phyloP scores from a whole-genome alignment of 2,113 vertebrate genomes.

The Chlamydotis undulata region DNA sequence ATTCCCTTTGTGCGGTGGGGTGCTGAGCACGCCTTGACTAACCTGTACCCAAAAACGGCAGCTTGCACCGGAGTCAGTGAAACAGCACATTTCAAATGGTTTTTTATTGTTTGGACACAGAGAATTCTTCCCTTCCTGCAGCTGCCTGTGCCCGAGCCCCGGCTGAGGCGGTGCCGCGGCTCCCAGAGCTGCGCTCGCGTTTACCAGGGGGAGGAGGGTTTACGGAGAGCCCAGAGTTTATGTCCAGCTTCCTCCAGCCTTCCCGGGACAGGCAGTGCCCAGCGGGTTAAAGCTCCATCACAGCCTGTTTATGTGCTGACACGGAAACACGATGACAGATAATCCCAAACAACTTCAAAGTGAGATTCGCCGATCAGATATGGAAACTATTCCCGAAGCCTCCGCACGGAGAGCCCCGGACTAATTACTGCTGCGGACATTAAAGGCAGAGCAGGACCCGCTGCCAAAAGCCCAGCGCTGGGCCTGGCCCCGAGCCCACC shows the following conservation, averaged over 20 bases:
- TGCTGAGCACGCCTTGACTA: accelerated
- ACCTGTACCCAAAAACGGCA: not conserved
- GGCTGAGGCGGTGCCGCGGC: not conserved
- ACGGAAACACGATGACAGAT: constrained; percentile 64
- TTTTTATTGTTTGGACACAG: not conserved
- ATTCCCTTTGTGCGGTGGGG: accelerated
- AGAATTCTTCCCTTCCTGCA: not conserved
- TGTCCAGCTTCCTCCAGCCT: not conserved
- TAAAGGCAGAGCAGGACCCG: not conserved
- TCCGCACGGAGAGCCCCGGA: not conserved
- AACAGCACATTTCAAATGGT: not conserved
- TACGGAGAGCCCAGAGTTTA: not conserved
- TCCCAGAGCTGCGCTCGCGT: not conserved
- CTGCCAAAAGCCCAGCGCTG: not conserved
- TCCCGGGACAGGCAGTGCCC: constrained; percentile 49
- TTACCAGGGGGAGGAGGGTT: not conserved
- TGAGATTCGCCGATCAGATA: constrained; percentile 6
- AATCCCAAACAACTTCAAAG: constrained; percentile 74
- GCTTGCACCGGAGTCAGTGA: not conserved
- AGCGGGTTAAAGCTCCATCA: not conserved
- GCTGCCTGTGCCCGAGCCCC: not conserved
- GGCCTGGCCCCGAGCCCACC: not conserved
- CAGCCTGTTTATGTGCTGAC: constrained; percentile 60
- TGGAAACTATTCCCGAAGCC: constrained; percentile 36
- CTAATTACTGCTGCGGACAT: not conserved